phyloP scores from a whole-genome alignment of 2,797 vertebrate species.

The Bufotes viridis region DNA sequence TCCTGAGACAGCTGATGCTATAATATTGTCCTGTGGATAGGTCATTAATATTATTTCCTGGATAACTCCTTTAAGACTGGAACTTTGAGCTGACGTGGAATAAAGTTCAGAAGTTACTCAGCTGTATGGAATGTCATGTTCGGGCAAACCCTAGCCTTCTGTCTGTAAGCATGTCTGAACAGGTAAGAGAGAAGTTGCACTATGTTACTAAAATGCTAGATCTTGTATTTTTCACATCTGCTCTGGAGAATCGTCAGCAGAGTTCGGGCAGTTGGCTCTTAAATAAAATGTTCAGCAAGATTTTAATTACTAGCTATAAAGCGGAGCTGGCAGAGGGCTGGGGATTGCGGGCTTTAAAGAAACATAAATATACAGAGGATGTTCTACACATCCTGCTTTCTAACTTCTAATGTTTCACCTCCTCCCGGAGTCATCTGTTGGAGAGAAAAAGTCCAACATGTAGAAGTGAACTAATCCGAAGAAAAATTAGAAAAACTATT shows the following conservation, averaged over 20 bases:
- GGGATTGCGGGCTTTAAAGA: constrained; percentile 3
- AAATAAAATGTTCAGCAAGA: constrained; percentile 29
- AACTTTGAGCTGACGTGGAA: neutral
- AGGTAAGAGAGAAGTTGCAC: constrained; percentile 19
- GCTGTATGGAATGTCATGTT: constrained; percentile 31
- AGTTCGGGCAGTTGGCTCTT: constrained; percentile 12
- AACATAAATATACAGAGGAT: constrained; percentile 6
- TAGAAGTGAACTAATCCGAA: neutral
- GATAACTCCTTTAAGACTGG: neutral
- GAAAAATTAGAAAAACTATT: neutral
- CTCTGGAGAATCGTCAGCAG: constrained; percentile 36
- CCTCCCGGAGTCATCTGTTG: neutral
- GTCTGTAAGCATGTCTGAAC: constrained; percentile 40
- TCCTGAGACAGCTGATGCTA: too few species aligned
- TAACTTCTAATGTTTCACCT: neutral
- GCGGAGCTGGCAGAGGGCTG: neutral
- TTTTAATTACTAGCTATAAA: constrained; percentile 35
- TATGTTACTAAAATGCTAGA: constrained; percentile 22
- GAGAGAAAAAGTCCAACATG: neutral
- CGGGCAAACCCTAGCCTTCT: neutral
- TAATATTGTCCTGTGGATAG: too few species aligned
- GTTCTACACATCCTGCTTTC: neutral
- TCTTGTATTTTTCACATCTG: constrained; percentile 43
- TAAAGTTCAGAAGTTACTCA: constrained; percentile 24
- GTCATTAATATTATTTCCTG: too few species aligned